Evolutionary conservation across 2,797 vertebrate species (phyloP).

Genomic region (Spinus pinus): DNA sequence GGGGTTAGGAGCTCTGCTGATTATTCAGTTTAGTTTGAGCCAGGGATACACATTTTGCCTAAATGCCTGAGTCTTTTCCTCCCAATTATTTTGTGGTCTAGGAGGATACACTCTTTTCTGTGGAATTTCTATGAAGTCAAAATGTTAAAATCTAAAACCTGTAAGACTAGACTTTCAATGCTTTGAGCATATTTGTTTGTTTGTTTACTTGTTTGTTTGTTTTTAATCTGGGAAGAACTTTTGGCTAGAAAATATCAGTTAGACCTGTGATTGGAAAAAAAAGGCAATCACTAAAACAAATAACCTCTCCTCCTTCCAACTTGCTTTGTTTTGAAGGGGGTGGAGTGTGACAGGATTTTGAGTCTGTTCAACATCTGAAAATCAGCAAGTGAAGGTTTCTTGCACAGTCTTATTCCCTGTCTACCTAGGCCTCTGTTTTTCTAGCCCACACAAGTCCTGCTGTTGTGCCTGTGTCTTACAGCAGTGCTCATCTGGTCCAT

Average conservation of each 20-base stretch:
- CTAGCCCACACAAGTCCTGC: neutral
- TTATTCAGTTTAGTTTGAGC: neutral
- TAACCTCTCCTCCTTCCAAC: neutral
- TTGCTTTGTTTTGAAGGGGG: neutral
- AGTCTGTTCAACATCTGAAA: neutral
- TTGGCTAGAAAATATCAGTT: neutral
- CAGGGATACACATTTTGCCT: rapidly evolving
- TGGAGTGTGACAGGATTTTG: neutral
- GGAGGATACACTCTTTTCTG: neutral
- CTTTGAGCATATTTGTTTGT: neutral
- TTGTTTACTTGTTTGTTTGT: neutral
- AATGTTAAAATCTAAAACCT: neutral
- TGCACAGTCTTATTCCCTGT: neutral
- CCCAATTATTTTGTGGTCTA: neutral
- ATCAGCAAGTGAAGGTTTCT: neutral
- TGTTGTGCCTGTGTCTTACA: neutral
- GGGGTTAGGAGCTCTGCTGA: neutral
- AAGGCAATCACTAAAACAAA: neutral
- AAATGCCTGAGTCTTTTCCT: neutral
- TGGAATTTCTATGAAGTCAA: neutral
- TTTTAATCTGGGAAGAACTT: neutral
- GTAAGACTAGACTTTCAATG: neutral
- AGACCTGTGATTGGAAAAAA: neutral
- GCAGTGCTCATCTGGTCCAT: neutral
- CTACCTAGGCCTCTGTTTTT: neutral